phyloP scores from a whole-genome alignment of 1,140 invertebrate genomes.

The Aphis gossypii region DNA sequence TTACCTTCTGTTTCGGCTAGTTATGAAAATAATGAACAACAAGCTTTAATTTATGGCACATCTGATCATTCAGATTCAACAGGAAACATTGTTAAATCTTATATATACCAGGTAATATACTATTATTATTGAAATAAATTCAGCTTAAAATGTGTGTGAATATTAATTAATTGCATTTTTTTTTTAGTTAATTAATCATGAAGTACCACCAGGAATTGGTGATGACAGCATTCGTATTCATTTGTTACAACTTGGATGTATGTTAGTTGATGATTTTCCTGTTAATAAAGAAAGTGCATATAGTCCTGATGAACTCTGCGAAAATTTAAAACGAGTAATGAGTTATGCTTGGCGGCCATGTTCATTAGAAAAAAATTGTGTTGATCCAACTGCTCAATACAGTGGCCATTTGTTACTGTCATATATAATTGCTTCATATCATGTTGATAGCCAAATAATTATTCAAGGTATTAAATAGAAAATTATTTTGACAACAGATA shows the following conservation, averaged over 20 bases:
- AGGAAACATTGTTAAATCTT: slow-evolving; percentile 47
- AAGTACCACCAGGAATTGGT: slow-evolving; percentile 48
- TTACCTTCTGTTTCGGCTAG: slow-evolving; percentile 94
- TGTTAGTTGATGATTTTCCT: slow-evolving; percentile 94
- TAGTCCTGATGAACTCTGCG: slow-evolving; percentile 30
- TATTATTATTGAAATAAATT: not conserved
- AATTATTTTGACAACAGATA: not conserved
- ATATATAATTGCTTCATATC: slow-evolving; percentile 97
- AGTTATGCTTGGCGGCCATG: slow-evolving; percentile 96
- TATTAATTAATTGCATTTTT: not conserved
- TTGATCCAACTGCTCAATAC: slow-evolving; percentile 95
- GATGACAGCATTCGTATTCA: slow-evolving; percentile 82
- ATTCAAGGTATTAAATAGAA: slow-evolving; percentile 74
- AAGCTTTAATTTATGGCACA: slow-evolving; percentile 83
- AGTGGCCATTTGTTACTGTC: slow-evolving; percentile 95
- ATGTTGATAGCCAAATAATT: slow-evolving; percentile 96
- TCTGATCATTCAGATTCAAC: slow-evolving; percentile 31
- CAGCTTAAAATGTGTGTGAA: not conserved
- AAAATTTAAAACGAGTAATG: slow-evolving; percentile 93
- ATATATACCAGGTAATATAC: slow-evolving; percentile 37
- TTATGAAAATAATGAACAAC: slow-evolving; percentile 90
- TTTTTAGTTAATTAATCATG: slow-evolving; percentile 46
- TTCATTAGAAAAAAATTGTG: slow-evolving; percentile 90
- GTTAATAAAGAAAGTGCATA: slow-evolving; percentile 69
- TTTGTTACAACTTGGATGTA: slow-evolving; percentile 91